Evolutionary conservation across 2,888 invertebrate species (phyloP).

Genomic region (Blastobasis lacticolella): DNA sequence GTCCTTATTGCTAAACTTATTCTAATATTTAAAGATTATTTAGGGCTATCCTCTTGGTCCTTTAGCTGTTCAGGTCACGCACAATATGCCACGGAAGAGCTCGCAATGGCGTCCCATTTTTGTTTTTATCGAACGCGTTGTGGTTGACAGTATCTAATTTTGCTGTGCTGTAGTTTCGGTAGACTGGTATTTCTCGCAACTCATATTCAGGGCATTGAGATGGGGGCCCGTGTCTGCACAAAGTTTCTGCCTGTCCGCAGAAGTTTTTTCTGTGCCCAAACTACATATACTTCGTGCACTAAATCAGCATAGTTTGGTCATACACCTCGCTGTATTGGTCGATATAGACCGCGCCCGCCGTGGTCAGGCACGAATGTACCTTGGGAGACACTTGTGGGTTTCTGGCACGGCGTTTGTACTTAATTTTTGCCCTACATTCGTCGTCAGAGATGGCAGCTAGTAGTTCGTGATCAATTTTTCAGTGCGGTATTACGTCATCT

Average conservation of each 20-base stretch:
- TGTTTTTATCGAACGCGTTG: neutral
- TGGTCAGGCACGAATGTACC: neutral
- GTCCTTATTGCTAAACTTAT: too few relatives aligned
- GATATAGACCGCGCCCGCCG: neutral
- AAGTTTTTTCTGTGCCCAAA: neutral
- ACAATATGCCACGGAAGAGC: constrained; percentile 2
- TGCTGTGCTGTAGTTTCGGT: neutral
- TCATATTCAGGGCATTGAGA: neutral
- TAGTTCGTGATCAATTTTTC: neutral
- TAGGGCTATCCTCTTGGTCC: too few relatives aligned
- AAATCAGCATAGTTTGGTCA: neutral
- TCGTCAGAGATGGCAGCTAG: neutral
- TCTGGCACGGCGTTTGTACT: neutral
- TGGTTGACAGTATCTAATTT: neutral
- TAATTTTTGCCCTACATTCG: neutral
- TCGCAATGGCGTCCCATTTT: constrained; percentile 10
- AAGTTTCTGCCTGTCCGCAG: neutral
- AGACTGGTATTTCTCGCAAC: neutral
- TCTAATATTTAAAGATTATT: too few relatives aligned
- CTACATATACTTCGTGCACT: neutral
- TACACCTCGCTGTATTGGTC: neutral
- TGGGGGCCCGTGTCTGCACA: neutral
- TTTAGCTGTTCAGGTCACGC: too few relatives aligned
- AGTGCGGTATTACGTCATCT: neutral
- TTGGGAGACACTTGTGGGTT: neutral